A percentile compares a stretch with the other conserved stretches of the same genome.
phyloP scores from a whole-genome alignment of 2,888 invertebrate genomes.

The Emmelina monodactyla region DNA sequence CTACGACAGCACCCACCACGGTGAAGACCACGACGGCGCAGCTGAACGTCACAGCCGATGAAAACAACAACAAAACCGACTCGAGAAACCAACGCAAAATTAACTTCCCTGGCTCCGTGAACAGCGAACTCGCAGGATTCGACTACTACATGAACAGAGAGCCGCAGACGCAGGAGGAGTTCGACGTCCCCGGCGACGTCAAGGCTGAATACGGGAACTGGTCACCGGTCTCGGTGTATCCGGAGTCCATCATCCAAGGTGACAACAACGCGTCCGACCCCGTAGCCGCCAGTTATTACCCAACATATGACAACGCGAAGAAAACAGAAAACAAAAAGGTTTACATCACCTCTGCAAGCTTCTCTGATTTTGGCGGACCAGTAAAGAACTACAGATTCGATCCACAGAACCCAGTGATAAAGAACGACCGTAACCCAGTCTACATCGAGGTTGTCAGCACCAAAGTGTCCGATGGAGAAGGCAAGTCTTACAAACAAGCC shows the following conservation, averaged over 20 bases:
- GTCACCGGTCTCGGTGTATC: conserved; percentile 60
- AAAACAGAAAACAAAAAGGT: conserved; percentile 52
- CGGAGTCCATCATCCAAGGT: conserved; percentile 55
- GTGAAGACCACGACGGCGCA: conserved; percentile 29
- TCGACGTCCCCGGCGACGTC: conserved; percentile 45
- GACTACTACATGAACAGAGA: conserved; percentile 55
- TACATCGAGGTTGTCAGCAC: conserved; percentile 58
- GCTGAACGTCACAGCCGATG: conserved; percentile 27
- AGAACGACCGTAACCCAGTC: conserved; percentile 65
- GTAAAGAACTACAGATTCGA: conserved; percentile 54
- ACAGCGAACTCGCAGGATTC: conserved; percentile 54
- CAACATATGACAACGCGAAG: conserved; percentile 52
- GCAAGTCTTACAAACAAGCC: conserved; percentile 48
- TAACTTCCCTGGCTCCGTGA: conserved; percentile 36
- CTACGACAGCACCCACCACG: conserved; percentile 37
- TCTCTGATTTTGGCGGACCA: conserved; percentile 46
- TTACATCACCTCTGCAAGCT: conserved; percentile 55
- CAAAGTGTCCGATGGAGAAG: conserved; percentile 54
- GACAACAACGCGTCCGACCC: conserved; percentile 41
- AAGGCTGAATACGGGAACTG: conserved; percentile 62
- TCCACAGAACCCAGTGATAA: conserved; percentile 55
- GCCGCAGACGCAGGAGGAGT: conserved; percentile 38
- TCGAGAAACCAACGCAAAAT: conserved; percentile 53
- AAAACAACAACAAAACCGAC: conserved; percentile 48
- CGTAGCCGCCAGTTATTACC: conserved; percentile 51